Evolutionary conservation across 1,140 invertebrate genomes (phyloP).

Genomic region (Zaprionus capensis): DNA sequence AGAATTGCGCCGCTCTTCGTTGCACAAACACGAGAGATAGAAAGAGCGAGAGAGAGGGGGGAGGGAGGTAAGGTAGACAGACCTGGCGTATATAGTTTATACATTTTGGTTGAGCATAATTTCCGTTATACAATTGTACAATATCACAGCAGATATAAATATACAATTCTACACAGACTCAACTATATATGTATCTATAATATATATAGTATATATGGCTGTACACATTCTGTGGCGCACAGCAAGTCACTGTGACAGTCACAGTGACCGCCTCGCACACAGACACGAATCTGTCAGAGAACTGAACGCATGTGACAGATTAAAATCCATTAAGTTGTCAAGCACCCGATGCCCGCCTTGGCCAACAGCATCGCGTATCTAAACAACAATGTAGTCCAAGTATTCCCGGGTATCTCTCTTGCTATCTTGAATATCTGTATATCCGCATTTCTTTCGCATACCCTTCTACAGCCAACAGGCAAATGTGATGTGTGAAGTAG

Average conservation of each 20-base stretch:
- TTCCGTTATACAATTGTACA: slow-evolving; percentile 74
- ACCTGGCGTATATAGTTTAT: slow-evolving; percentile 38
- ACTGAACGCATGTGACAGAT: slow-evolving; percentile 80
- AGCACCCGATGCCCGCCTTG: slow-evolving; percentile 26
- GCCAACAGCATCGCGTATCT: slow-evolving; percentile 9
- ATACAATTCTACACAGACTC: slow-evolving; percentile 44
- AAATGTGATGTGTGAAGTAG: background rate
- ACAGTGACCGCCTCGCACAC: slow-evolving; percentile 54
- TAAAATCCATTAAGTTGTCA: slow-evolving; percentile 83
- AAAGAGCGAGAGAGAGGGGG: background rate
- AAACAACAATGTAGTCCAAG: slow-evolving; percentile 8
- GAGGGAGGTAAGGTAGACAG: background rate
- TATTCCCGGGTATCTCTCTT: background rate
- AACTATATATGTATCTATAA: slow-evolving; percentile 11
- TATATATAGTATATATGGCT: background rate
- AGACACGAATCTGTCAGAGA: slow-evolving; percentile 69
- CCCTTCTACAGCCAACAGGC: background rate
- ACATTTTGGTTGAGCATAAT: slow-evolving; percentile 56
- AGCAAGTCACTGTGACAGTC: slow-evolving; percentile 21
- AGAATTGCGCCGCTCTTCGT: slow-evolving; percentile 79
- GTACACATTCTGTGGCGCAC: background rate
- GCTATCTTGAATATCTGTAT: background rate
- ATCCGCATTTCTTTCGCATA: slow-evolving; percentile 2
- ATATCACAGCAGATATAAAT: slow-evolving; percentile 67
- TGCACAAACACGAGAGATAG: slow-evolving; percentile 65